Evolutionary conservation across 1,140 invertebrate species (phyloP), one percentile per base, ranked within the genome.

Genomic region (Apis dorsata): DNA sequence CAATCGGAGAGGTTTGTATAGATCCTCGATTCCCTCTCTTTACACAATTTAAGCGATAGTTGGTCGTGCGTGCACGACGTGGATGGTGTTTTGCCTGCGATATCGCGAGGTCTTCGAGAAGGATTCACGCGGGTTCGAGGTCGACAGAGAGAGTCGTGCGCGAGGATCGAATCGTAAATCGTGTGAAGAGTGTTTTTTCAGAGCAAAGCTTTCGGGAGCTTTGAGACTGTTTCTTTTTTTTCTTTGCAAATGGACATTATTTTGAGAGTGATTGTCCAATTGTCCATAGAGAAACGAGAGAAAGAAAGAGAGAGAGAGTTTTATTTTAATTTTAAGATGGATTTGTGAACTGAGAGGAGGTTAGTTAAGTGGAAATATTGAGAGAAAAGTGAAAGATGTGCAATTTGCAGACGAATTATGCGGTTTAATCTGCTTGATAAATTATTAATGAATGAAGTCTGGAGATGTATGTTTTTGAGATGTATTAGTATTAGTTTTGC

Each of bases 1-100:
- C 28, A 83, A 72, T 21, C 82, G 79, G 17, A 88, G 65, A 88
- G 88, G 90, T 91, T 59, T 69, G 76, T 80, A 69, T 4, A 13
- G 11, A 51, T n/a, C 5, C 17, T 34, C 71, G n/a, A 62, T 83
- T 81, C 71, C 44, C 70, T 28, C 63, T 17, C n/a, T 80, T 53
- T 53, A 7, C 68, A 17, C 51, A 28, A 34, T 62, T 69, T 49
- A 59, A 59, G 34, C 73, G 34, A 51, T 59, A 60, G 17, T 12
- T n/a, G 60, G 34, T 59, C 55, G 53, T 73, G 71, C 71, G 55
- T 59, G 55, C 12, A 44, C 28, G 24, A 57, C 19, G n/a, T 15
- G 49, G n/a, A 15, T 12, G 19, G 21, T 19, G 11, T 13, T 65
- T 55, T 72, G 24, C 53, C 19, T 55, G 21, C 4, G 15, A 9